These are phyloP conservation scores for Ectobius pallidus DNA, from an alignment of 2,888 invertebrate genomes.

Conservation along the genomic window DNA sequence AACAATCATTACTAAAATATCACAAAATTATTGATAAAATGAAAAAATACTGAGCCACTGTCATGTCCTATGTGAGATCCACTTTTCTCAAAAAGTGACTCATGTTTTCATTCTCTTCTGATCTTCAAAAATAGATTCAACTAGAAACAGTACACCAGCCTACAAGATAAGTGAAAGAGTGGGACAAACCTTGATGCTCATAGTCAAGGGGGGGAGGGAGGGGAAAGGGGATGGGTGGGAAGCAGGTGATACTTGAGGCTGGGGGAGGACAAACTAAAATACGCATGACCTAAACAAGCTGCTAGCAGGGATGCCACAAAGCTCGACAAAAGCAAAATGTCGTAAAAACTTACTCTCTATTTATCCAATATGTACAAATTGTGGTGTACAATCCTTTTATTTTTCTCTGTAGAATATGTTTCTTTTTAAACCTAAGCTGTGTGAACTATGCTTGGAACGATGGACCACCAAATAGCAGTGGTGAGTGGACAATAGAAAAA, in stretches of 20 bases:
- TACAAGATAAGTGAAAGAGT: slow-evolving; percentile 46
- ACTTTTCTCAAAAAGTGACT: slow-evolving; percentile 45
- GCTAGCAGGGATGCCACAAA: slow-evolving; percentile 44
- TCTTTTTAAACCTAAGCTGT: slow-evolving; percentile 35
- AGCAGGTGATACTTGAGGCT: slow-evolving; percentile 35
- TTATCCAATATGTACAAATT: slow-evolving; percentile 39
- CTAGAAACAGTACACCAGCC: slow-evolving; percentile 45
- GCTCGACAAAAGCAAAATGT: no score
- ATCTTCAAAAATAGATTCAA: slow-evolving; percentile 46
- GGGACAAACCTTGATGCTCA: slow-evolving; percentile 41
- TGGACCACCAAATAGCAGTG: slow-evolving; percentile 34
- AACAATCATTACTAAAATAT: slow-evolving; percentile 63
- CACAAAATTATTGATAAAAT: slow-evolving; percentile 61
- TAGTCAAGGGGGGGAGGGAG: slow-evolving; percentile 42
- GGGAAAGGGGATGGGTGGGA: neutral
- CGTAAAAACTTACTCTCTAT: slow-evolving; percentile 39
- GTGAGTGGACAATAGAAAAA: slow-evolving; percentile 38
- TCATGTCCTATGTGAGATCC: slow-evolving; percentile 50
- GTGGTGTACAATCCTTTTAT: slow-evolving; percentile 38
- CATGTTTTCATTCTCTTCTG: slow-evolving; percentile 43
- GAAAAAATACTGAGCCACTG: slow-evolving; percentile 60
- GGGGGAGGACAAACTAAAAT: slow-evolving; percentile 39
- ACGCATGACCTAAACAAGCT: slow-evolving; percentile 42
- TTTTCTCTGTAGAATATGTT: slow-evolving; percentile 32
- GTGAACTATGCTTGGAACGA: slow-evolving; percentile 35